A percentile compares a stretch with the other conserved stretches of the same genome.
These are phyloP conservation scores for Labeo catla DNA, from an alignment of 2,113 vertebrate species.

Conservation along the genomic window DNA sequence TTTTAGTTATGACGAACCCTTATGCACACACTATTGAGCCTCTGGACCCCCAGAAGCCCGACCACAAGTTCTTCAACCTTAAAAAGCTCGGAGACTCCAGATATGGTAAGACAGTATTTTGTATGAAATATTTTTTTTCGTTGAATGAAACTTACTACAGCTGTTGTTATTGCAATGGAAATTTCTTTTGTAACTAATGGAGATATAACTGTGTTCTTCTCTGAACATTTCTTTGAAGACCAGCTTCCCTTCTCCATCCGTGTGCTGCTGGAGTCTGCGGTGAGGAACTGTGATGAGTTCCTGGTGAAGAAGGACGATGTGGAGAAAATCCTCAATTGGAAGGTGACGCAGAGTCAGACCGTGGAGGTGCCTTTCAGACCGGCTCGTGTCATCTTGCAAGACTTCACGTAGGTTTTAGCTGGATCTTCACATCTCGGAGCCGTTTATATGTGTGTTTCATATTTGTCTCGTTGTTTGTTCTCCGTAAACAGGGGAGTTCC, in stretches of 20 bases:
- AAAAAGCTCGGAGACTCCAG: constrained; percentile 83
- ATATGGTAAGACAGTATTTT: constrained; percentile 81
- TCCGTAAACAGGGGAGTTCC: constrained; percentile 85
- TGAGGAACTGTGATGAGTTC: constrained; percentile 95
- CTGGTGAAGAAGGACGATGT: constrained; percentile 89
- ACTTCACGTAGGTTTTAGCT: constrained; percentile 88
- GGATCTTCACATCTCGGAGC: background rate
- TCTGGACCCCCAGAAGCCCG: constrained; percentile 79
- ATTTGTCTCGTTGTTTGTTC: background rate
- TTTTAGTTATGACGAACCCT: constrained; percentile 81
- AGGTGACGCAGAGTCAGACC: constrained; percentile 81
- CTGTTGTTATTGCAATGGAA: too few species aligned
- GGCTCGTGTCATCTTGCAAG: constrained; percentile 94
- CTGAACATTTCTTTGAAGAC: constrained; percentile 52
- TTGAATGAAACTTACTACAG: too few species aligned
- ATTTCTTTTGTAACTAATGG: too few species aligned
- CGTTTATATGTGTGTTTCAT: background rate
- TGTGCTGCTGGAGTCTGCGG: constrained; percentile 89
- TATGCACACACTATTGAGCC: constrained; percentile 82
- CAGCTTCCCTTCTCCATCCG: constrained; percentile 91
- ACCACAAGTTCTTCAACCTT: constrained; percentile 89
- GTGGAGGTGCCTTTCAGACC: constrained; percentile 96
- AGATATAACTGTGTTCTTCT: background rate
- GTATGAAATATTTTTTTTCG: too few species aligned
- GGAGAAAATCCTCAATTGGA: constrained; percentile 95